phyloP scores from a whole-genome alignment of 2,113 vertebrate genomes.

The Cathartes aura region DNA sequence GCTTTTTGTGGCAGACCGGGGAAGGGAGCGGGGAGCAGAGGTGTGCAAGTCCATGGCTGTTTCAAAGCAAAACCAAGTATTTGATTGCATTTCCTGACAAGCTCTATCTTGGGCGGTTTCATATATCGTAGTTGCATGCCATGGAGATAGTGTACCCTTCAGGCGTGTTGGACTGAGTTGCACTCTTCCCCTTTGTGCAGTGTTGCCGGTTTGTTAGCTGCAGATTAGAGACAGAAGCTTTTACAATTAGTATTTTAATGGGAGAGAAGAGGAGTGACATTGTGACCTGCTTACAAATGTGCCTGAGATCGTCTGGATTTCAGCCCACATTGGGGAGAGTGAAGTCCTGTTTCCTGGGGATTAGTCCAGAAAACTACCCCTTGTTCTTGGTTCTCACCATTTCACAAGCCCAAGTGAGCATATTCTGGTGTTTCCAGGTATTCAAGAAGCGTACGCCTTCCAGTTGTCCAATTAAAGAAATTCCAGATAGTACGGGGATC shows the following conservation, averaged over 20 bases:
- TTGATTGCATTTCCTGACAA: neutral
- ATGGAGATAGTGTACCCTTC: neutral
- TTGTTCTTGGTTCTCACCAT: neutral
- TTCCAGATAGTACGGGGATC: neutral
- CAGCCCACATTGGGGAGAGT: neutral
- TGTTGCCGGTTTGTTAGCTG: neutral
- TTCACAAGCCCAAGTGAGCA: neutral
- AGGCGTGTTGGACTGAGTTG: neutral
- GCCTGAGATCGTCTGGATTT: slow-evolving; percentile 11
- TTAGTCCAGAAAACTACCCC: neutral
- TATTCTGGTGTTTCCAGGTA: neutral
- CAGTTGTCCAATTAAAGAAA: neutral
- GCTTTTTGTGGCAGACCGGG: no score
- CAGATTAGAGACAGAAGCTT: slow-evolving; percentile 31
- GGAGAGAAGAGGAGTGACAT: slow-evolving; percentile 11
- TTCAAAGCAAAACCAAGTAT: neutral
- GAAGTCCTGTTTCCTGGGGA: slow-evolving; percentile 12
- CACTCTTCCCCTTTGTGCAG: neutral
- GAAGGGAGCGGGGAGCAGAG: neutral
- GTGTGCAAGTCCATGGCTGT: neutral
- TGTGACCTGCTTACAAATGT: slow-evolving; percentile 17
- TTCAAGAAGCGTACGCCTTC: neutral
- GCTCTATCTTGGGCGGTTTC: neutral
- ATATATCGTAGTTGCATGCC: rapidly evolving
- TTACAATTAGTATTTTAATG: slow-evolving; percentile 36